Conservation (phyloP, 2,113 vertebrate species). For the Phrynosoma blainvillii region DNA sequence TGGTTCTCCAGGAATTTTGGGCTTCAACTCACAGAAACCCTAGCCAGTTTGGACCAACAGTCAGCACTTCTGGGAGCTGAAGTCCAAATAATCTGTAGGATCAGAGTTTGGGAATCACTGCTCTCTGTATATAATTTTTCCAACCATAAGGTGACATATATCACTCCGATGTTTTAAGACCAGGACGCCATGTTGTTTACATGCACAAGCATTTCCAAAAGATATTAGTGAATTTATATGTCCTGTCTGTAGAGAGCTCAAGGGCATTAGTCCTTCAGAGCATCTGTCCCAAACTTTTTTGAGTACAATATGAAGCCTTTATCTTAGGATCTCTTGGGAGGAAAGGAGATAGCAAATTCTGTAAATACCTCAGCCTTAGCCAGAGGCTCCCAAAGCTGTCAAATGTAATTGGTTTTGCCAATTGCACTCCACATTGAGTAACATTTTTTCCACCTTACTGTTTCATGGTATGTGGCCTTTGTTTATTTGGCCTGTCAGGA, state of each 20-base stretch:
- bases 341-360: not conserved
- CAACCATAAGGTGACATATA: not conserved
- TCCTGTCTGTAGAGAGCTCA: not conserved
- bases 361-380: not conserved
- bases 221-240: not conserved
- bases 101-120: too few relatives aligned
- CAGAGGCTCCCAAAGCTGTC: not conserved
- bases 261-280: not conserved
- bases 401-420: not conserved
- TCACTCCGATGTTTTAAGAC: not conserved
- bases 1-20: too few relatives aligned
- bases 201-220: not conserved
- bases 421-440: not conserved
- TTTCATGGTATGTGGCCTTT: not conserved
- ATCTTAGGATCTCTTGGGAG: not conserved
- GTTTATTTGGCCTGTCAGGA: not conserved
- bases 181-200: not conserved
- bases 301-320: not conserved
- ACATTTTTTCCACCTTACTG: not conserved
- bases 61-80: too few relatives aligned
- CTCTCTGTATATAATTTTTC: too few relatives aligned
- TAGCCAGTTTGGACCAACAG: too few relatives aligned
- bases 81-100: too few relatives aligned
- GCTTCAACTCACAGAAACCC: too few relatives aligned
- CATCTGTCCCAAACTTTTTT: not conserved